Base-by-base conservation (phyloP, 2,797 vertebrate species). In the Myotis vivesi region DNA sequence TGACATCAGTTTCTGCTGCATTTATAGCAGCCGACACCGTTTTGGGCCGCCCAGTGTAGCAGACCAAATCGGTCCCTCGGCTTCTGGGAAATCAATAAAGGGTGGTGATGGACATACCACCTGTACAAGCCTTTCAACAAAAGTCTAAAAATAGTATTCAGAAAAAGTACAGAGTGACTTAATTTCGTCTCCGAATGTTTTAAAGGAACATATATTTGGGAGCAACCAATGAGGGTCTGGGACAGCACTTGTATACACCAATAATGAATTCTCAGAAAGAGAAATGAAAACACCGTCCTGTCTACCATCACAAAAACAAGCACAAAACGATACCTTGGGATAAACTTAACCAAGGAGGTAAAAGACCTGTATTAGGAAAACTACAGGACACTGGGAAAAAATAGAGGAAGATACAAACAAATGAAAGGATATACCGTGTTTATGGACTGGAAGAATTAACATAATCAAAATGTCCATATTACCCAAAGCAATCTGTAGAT, bases 31-130 rank as follows among this genome's bases (percentile, higher is more conserved):
- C 30, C 64, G 90, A 95, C 53, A 55, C 81, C 92, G 96, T 92
- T 87, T 46, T 90, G 46, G 11, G 88, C 0, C 73, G 91, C 92
- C 77, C 97, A 75, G 19, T 46, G 49, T 66, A 25, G 13, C 87
- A 94, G 96, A 93, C 30, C 83, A 96, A 95, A 66, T 62, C 6
- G 20, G 3, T 41, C 93, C 94, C 62, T 38, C 4, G 68, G 90
- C 73, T 91, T 64, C 85, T 94, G 94, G 96, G 93, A 96, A 97
- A 97, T 95, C 83, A 91, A 33, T 92, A 91, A 59, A 68, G 84
- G 19, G 0, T 71, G 80, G 25, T 94, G 87, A 88, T 73, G 89
- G 69, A 96, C 96, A 95, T 71, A 1, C 71, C 71, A 96, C 94
- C 77, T 97, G 64, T 46, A 87, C 49, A 92, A 93, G 91, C 51